Evolutionary conservation across 92 coral and sea anemone species (phyloP), one percentile per base, ranked within the genome.

Genomic region (Porites evermanni): DNA sequence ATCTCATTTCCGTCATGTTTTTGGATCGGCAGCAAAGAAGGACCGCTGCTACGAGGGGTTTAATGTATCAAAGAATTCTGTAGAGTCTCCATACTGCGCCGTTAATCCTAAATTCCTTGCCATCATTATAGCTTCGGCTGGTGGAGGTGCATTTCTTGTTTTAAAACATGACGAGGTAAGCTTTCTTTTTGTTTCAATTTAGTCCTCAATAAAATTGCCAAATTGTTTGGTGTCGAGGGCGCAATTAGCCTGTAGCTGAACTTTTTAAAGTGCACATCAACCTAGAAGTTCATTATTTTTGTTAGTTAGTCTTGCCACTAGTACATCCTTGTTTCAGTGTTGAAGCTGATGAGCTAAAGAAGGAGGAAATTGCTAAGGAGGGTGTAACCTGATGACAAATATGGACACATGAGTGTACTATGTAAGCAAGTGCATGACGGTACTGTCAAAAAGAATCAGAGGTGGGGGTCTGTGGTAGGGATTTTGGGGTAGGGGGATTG

Each of bases 131-230:
- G 70, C 87, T 21, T 84, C 95, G 44, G 94, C 98, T 90, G 99
- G 98, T 51, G 99, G 99, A 29, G 99, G 99, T 66, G 95, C 98
- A 67, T 97, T 97, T 79, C 90, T 97, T 63, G 99, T 97, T 10
- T 81, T 97, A 75, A 89, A 94, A 16, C 87, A 88, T 73, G 93
- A 86, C 53, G 94, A 94, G 98, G 99, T 97, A 92, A 81, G 21
- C 21, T 21, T 21, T 95, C 50, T 68, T 63, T 21, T 19, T 74
- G 75, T 81, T 29, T 53, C 19, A 58, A 24, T n/a, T n/a, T 3
- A 32, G 47, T 19, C 12, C 61, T 44, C 20, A 21, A 78, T 21
- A 21, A 21, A 38, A 26, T 19, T 64, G 70, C 63, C 56, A 12
- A 63, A 38, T 38, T 38, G 47, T 38, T 38, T 38, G 47, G 47